A percentile compares a stretch with the other conserved stretches of the same genome.
Conservation (phyloP, 2,888 invertebrate species). For the Calliscelio sp. region DNA sequence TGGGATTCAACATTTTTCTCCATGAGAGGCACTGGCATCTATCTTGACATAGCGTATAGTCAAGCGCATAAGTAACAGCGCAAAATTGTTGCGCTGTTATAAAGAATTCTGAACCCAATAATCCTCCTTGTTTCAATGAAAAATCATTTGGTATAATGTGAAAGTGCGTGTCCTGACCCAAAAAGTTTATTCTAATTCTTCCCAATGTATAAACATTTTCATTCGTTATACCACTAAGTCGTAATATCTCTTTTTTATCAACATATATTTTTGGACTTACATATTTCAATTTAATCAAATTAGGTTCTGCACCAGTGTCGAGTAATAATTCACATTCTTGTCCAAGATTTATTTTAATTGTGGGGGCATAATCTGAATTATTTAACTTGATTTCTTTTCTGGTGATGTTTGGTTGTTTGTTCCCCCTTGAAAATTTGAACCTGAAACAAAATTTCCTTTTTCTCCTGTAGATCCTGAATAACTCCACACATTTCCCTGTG, state of each 20-base stretch:
- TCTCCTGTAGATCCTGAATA: too few relatives aligned
- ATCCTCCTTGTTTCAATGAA: constrained; percentile 1
- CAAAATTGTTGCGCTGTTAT: constrained; percentile 12
- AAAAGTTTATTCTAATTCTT: neutral
- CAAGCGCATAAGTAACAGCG: too few relatives aligned
- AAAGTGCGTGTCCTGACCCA: neutral
- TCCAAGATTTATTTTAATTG: neutral
- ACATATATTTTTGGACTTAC: neutral
- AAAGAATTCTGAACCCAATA: constrained; percentile 16
- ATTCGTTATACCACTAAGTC: neutral
- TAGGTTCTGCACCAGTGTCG: neutral
- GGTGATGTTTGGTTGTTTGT: neutral
- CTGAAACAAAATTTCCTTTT: too few relatives aligned
- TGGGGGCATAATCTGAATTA: neutral
- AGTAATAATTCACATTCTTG: neutral
- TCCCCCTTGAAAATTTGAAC: too few relatives aligned
- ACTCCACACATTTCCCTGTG: neutral
- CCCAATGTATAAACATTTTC: neutral
- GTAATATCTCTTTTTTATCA: neutral
- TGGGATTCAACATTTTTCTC: too few relatives aligned
- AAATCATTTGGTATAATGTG: constrained; percentile 12
- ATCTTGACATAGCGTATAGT: too few relatives aligned
- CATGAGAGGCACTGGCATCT: too few relatives aligned
- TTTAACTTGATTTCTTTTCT: neutral
- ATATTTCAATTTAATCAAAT: neutral